phyloP scores from a whole-genome alignment of 2,797 vertebrate species.

The Taenioides sp. region DNA sequence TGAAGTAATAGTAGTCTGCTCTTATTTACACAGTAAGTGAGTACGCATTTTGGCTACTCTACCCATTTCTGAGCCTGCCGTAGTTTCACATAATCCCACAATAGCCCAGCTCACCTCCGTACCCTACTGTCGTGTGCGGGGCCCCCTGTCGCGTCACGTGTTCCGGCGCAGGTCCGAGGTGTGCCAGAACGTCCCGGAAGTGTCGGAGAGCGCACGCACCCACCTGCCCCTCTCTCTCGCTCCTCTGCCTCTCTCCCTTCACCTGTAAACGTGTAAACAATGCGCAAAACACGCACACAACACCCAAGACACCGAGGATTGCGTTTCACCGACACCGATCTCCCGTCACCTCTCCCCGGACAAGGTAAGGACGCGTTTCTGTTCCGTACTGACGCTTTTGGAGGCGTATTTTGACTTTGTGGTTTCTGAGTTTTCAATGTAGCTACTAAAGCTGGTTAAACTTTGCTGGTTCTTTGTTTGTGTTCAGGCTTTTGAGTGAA shows the following conservation, averaged over 20 bases:
- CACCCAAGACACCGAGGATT: neutral
- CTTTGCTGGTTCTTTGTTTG: neutral
- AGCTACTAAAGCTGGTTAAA: no score
- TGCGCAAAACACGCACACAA: conserved; percentile 12
- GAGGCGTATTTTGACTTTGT: no score
- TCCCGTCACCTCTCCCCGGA: neutral
- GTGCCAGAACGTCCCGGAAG: conserved; percentile 61
- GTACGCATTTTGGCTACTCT: no score
- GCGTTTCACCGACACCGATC: neutral
- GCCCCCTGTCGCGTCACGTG: conserved; percentile 35
- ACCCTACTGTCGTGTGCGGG: neutral
- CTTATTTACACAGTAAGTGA: no score
- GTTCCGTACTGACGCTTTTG: no score
- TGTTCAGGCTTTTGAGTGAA: neutral
- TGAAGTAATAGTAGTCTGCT: no score
- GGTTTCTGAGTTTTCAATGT: no score
- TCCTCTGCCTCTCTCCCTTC: neutral
- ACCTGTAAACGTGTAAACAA: conserved; percentile 47
- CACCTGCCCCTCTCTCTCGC: neutral
- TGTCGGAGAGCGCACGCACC: neutral
- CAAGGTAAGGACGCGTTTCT: neutral
- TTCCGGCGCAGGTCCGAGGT: conserved; percentile 6
- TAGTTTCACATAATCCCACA: no score
- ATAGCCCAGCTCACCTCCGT: no score
- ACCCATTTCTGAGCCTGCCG: no score